phyloP scores from a whole-genome alignment of 2,888 invertebrate genomes.

The Sarcophaga carnaria region DNA sequence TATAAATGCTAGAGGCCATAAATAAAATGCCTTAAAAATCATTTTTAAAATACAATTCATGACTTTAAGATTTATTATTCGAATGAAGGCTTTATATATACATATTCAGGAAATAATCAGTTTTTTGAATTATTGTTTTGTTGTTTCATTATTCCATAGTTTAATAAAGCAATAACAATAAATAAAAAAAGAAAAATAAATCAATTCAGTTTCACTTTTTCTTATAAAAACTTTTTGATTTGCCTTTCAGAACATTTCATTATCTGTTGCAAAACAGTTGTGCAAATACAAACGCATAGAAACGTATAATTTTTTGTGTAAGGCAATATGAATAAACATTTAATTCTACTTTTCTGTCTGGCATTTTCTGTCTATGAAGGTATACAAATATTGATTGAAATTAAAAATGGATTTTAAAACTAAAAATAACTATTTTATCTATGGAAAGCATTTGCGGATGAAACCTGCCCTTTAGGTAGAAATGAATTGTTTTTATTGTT shows the following conservation, averaged over 20 bases:
- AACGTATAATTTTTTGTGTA: neutral
- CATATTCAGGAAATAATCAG: too few species aligned
- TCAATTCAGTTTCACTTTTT: neutral
- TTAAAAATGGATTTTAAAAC: neutral
- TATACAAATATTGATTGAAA: constrained; percentile 7
- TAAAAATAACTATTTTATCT: neutral
- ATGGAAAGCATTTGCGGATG: constrained; percentile 17
- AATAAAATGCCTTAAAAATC: constrained; percentile 21
- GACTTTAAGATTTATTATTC: neutral
- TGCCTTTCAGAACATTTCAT: constrained; percentile 17
- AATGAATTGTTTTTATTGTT: constrained; percentile 66
- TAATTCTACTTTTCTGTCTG: constrained; percentile 33
- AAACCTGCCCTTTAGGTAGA: constrained; percentile 55
- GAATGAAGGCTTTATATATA: constrained; percentile 33
- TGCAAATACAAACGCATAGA: constrained; percentile 33
- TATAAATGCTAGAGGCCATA: constrained; percentile 21
- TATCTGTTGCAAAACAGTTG: constrained; percentile 40
- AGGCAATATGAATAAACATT: constrained; percentile 18
- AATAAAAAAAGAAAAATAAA: neutral
- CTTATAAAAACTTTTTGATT: constrained; percentile 29
- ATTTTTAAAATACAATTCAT: neutral
- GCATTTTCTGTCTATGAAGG: constrained; percentile 13
- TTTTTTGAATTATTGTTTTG: neutral
- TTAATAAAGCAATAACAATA: neutral
- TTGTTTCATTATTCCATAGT: neutral